Percentiles rank a stretch among this genome's conserved stretches.
Evolutionary conservation across 1,140 invertebrate genomes (phyloP).

Genomic region (Lutraria rhynchaena): DNA sequence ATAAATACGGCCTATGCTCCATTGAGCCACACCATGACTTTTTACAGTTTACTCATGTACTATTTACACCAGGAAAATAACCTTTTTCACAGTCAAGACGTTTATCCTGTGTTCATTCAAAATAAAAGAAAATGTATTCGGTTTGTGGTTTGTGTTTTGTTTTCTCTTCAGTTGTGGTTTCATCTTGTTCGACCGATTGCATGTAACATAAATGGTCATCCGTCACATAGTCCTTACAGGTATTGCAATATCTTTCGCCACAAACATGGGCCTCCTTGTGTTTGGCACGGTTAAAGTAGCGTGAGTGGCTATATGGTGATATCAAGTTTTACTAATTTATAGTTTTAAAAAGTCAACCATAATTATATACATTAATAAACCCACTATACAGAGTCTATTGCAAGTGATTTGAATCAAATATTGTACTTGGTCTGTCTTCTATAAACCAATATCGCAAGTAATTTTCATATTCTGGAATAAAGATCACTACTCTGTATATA

Average conservation of each 20-base stretch:
- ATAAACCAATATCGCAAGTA: too few relatives aligned
- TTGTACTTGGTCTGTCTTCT: too few relatives aligned
- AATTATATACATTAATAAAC: too few relatives aligned
- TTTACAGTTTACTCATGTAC: constrained; percentile 20
- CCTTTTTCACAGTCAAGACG: background rate
- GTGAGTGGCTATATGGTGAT: too few relatives aligned
- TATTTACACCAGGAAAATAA: constrained; percentile 6
- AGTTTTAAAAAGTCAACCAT: too few relatives aligned
- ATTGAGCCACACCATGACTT: constrained; percentile 24
- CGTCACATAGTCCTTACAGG: constrained; percentile 17
- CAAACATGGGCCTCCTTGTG: constrained; percentile 29
- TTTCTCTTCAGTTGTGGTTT: background rate
- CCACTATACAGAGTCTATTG: too few relatives aligned
- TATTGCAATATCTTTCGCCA: too few relatives aligned
- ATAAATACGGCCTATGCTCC: constrained; percentile 23
- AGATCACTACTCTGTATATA: too few relatives aligned
- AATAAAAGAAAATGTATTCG: background rate
- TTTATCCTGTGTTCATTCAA: constrained; percentile 35
- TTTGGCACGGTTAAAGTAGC: too few relatives aligned
- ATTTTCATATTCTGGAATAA: too few relatives aligned
- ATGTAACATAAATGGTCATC: constrained; percentile 33
- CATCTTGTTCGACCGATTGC: background rate
- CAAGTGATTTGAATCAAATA: too few relatives aligned
- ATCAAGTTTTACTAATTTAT: too few relatives aligned
- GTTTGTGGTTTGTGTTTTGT: background rate